Conservation (phyloP, 2,797 vertebrate species). For the Lates japonicus region DNA sequence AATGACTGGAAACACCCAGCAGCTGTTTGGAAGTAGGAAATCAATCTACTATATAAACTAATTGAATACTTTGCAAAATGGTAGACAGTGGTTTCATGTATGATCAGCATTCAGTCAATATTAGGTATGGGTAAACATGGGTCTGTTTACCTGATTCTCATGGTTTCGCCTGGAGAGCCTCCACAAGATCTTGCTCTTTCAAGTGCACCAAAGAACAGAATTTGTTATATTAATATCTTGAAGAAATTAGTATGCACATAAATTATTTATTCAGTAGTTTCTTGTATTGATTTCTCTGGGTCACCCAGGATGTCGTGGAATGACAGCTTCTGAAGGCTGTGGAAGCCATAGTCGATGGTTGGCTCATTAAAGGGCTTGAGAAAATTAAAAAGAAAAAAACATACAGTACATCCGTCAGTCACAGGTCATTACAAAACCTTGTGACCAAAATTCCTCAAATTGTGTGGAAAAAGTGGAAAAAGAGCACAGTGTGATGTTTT, state of each 20-base stretch:
- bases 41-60: not conserved
- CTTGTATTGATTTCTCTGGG: slow-evolving; percentile 95
- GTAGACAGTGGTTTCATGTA: not conserved
- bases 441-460: slow-evolving; percentile 10
- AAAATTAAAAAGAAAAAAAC: slow-evolving; percentile 1
- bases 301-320: slow-evolving; percentile 98
- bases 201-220: slow-evolving; percentile 79
- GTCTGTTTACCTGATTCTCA: slow-evolving; percentile 94
- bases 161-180: no score
- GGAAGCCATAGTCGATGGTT: slow-evolving; percentile 99
- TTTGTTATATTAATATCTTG: slow-evolving; percentile 13
- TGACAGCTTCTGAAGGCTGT: slow-evolving; percentile 97
- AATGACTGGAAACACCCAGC: not conserved
- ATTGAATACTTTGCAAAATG: no score
- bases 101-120: no score
- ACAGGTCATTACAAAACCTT: slow-evolving; percentile 9
- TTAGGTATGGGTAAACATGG: not conserved
- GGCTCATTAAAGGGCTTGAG: slow-evolving; percentile 97
- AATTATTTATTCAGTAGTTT: not conserved
- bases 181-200: slow-evolving; percentile 97
- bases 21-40: no score
- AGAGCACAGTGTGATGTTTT: not conserved
- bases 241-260: not conserved
- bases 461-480: not conserved
- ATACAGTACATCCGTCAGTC: not conserved